Percentiles rank a stretch among this genome's conserved stretches.
phyloP scores from a whole-genome alignment of 1,140 invertebrate genomes.

The Nephotettix cincticeps region DNA sequence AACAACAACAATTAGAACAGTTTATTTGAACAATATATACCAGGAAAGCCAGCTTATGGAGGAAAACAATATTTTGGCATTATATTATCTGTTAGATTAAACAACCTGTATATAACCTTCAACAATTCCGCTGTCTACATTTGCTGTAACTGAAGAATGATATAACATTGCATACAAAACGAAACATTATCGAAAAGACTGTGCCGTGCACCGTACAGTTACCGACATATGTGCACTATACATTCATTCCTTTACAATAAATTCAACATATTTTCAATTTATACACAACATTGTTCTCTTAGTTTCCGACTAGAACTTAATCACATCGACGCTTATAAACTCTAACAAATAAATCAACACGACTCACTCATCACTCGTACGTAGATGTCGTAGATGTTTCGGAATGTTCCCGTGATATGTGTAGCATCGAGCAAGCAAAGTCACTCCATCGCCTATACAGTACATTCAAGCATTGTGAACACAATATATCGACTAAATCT shows the following conservation, averaged over 20 bases:
- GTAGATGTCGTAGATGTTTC: background rate
- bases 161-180: no score
- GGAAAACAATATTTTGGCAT: background rate
- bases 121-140: background rate
- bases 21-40: constrained; percentile 17
- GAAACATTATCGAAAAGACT: no score
- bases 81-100: background rate
- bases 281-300: background rate
- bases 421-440: background rate
- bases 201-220: background rate
- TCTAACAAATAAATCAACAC: constrained; percentile 7
- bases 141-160: no score
- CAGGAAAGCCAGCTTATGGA: constrained; percentile 3
- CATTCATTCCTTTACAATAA: constrained; percentile 12
- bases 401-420: constrained; percentile 20
- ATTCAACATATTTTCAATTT: constrained; percentile 19
- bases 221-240: background rate
- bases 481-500: constrained; percentile 24
- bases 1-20: constrained; percentile 16
- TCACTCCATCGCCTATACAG: constrained; percentile 11
- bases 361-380: background rate
- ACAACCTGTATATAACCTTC: background rate
- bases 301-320: background rate
- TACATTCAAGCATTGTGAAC: constrained; percentile 15
- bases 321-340: constrained; percentile 5